Base-by-base conservation (phyloP, 2,113 vertebrate species). In the Tiliqua scincoides region DNA sequence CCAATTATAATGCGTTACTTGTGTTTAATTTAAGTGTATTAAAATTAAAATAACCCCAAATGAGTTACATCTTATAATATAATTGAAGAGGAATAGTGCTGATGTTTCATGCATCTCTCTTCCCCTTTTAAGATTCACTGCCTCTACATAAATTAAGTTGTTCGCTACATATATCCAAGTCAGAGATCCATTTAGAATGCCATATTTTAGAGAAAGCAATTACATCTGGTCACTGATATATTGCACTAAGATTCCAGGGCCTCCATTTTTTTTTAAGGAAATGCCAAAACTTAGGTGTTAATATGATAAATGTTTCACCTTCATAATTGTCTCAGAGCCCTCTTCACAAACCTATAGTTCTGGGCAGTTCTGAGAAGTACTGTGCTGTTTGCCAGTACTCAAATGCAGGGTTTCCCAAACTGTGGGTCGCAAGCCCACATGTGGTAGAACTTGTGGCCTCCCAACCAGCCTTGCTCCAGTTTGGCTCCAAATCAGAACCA, bases 51-150 rank as follows among this genome's bases (percentile, higher is more conserved):
- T 83, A 86, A 86, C 77, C 87, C 43, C 87, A 89, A 91, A 90
- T 91, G 84, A 90, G 75, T 85, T 80, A 91, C 93, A 83, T 86
- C 3, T 92, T 95, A 90, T 91, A 93, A 84, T 86, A 90, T 92
- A 92, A 85, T 70, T 86, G 61, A 57, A 89, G 65, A 91, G 79
- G 62, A 79, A 91, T 87, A 75, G 83, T 88, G 81, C 85, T 70
- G 91, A 86, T 87, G 11, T 37, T 86, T 85, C 85, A 91, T 89
- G 91, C 73, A 80, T 27, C 54, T 37, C 81, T 90, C 82, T 75
- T 85, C 83, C 82, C 88, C 90, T 84, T 84, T 93, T 85, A 91
- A 93, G 79, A 94, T 79, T 87, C 88, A 85, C 85, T 91, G 86
- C 87, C 76, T 88, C 84, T 18, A 85, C 85, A 70, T 82, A 84